phyloP scores from a whole-genome alignment of 2,888 invertebrate genomes.

The Habrosyne pyritoides region DNA sequence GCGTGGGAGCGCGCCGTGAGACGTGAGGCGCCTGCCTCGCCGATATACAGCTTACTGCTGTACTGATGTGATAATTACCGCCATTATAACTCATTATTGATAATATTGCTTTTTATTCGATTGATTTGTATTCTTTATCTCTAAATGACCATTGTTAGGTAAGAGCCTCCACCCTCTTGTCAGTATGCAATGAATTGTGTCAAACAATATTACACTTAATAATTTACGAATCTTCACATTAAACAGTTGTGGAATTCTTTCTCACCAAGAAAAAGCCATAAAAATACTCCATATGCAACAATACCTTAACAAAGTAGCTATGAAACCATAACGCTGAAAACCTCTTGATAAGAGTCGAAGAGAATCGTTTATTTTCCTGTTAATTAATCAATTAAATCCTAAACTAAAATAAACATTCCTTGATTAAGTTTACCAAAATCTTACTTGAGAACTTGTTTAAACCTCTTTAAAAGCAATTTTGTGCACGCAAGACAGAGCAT shows the following conservation, averaged over 20 bases:
- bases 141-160: no score
- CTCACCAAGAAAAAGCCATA: no score
- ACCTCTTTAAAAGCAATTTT: neutral
- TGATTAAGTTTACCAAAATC: neutral
- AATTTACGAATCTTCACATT: no score
- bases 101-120: neutral
- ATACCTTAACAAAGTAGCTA: no score
- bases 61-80: slow-evolving; percentile 16
- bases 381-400: neutral
- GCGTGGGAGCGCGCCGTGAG: slow-evolving; percentile 20
- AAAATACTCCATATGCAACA: no score
- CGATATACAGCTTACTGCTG: slow-evolving; percentile 27
- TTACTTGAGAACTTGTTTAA: neutral
- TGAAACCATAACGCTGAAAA: no score
- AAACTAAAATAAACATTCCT: neutral
- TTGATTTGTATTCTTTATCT: neutral
- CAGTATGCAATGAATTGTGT: no score
- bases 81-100: neutral
- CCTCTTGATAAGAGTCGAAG: no score
- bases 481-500: neutral
- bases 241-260: no score
- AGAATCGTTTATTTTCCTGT: neutral
- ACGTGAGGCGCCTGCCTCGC: slow-evolving; percentile 6
- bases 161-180: no score
- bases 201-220: no score